Evolutionary conservation across 2,888 invertebrate genomes (phyloP).

Genomic region (Lycophotia porphyrea): DNA sequence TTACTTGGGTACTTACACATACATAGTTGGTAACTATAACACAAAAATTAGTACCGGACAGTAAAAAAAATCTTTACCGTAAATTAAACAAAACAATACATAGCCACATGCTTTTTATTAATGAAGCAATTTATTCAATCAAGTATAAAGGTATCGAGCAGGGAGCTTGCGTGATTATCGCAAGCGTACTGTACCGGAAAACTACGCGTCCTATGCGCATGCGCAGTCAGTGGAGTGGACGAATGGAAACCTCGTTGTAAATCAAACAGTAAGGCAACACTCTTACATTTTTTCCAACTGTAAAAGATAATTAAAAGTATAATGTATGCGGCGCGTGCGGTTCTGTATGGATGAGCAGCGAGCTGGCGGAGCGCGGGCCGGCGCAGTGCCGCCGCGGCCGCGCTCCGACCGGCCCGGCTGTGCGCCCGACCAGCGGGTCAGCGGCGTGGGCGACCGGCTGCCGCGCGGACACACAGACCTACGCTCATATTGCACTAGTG

Average conservation of each 20-base stretch:
- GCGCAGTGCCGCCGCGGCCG: conserved; percentile 62
- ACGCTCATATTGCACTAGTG: conserved; percentile 55
- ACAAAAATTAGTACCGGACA: background rate
- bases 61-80: conserved; percentile 1
- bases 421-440: background rate
- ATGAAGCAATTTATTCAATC: background rate
- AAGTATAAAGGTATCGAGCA: background rate
- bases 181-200: conserved; percentile 43
- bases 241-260: conserved; percentile 79
- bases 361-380: conserved; percentile 51
- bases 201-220: conserved; percentile 61
- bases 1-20: background rate
- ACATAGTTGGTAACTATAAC: background rate
- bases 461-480: conserved; percentile 26
- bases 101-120: background rate
- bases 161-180: conserved; percentile 15
- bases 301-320: conserved; percentile 84
- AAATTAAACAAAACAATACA: conserved; percentile 1
- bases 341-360: conserved; percentile 78
- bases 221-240: conserved; percentile 78
- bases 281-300: conserved; percentile 82
- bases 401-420: conserved; percentile 49
- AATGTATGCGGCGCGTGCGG: conserved; percentile 82
- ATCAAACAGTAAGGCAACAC: conserved; percentile 78
- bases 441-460: conserved; percentile 49